Percentiles rank a stretch among this genome's conserved stretches.
Conservation (phyloP, 2,888 invertebrate species). For the Trachelus tabidus region DNA sequence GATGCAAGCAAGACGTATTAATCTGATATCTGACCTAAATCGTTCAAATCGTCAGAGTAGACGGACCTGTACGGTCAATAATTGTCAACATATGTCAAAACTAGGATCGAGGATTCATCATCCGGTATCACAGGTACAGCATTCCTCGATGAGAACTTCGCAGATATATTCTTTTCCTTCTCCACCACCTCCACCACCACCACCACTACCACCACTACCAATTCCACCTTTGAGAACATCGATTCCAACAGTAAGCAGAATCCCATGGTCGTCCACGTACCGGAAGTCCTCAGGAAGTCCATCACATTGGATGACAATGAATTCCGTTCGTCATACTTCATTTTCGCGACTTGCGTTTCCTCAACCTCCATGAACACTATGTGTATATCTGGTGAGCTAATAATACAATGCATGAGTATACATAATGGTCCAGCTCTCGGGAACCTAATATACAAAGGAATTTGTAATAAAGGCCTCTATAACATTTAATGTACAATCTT, state of each 20-base stretch:
- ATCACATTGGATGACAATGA: not conserved
- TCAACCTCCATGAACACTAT: not conserved
- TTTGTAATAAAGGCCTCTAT: not conserved
- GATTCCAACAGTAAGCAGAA: not conserved
- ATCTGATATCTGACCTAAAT: not conserved
- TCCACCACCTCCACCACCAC: not conserved
- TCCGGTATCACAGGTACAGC: not conserved
- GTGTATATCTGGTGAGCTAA: not conserved
- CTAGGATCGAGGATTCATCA: not conserved
- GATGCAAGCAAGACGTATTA: not conserved
- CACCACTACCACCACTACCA: not conserved
- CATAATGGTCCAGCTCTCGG: not conserved
- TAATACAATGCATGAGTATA: not conserved
- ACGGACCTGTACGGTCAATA: not conserved
- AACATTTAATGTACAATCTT: slow-evolving; percentile 45
- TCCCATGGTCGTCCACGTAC: not conserved
- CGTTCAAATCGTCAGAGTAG: not conserved
- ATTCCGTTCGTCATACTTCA: not conserved
- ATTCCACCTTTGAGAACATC: not conserved
- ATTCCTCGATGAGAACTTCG: not conserved
- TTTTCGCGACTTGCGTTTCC: not conserved
- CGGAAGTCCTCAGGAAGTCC: not conserved
- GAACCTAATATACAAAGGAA: not conserved
- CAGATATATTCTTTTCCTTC: slow-evolving; percentile 20
- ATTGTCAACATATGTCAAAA: not conserved